A percentile compares a stretch with the other conserved stretches of the same genome.
These are phyloP conservation scores for Galemys pyrenaicus DNA, from an alignment of 2,113 vertebrate species.

Conservation along the genomic window DNA sequence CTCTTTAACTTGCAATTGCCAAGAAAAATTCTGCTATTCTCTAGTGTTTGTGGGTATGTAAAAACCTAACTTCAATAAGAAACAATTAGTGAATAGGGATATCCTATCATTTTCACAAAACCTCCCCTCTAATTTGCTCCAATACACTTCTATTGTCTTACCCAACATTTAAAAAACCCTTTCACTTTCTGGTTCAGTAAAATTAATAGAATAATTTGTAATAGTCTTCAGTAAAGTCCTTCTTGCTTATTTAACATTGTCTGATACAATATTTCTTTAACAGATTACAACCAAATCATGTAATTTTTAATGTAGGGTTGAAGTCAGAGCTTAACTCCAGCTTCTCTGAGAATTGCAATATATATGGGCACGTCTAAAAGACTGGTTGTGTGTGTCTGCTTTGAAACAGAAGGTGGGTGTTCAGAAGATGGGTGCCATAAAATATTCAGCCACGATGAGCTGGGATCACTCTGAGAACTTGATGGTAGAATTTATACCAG, in stretches of 20 bases:
- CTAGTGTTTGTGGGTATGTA: background rate
- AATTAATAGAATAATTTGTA: background rate
- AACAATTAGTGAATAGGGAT: background rate
- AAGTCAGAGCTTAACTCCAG: too few species aligned
- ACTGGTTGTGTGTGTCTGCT: background rate
- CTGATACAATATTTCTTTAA: background rate
- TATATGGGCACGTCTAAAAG: background rate
- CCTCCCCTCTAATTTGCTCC: background rate
- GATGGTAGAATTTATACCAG: background rate
- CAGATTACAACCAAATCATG: background rate
- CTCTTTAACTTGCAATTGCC: background rate
- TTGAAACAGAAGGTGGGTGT: too few species aligned
- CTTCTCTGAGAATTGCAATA: background rate
- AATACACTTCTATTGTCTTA: background rate
- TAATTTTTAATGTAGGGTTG: background rate
- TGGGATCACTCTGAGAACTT: background rate
- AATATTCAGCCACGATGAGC: background rate
- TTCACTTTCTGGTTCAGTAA: background rate
- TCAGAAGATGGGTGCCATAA: too few species aligned
- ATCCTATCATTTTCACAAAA: background rate
- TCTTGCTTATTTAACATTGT: background rate
- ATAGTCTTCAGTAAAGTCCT: background rate
- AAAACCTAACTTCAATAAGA: background rate
- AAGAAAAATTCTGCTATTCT: background rate
- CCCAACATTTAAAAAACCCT: background rate